phyloP scores from a whole-genome alignment of 2,888 invertebrate species.

The Galerucella pusilla region DNA sequence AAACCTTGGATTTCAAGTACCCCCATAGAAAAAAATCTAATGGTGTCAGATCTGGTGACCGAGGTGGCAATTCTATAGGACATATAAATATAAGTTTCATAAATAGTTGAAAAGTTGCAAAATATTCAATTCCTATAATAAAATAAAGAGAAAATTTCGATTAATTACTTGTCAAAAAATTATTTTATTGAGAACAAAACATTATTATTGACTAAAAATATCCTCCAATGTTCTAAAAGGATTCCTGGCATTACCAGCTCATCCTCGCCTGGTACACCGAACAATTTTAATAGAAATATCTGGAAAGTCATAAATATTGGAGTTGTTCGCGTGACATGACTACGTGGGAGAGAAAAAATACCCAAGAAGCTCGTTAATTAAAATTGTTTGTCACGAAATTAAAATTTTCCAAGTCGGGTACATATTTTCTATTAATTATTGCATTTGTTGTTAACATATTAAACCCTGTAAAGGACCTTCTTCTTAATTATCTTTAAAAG shows the following conservation, averaged over 20 bases:
- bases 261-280: constrained; percentile 12
- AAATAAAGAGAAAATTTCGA: no score
- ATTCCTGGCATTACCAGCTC: not conserved
- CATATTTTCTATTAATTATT: constrained; percentile 41
- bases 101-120: no score
- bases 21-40: no score
- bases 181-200: not conserved
- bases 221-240: not conserved
- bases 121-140: no score
- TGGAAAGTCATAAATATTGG: constrained; percentile 26
- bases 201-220: not conserved
- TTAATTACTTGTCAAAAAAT: no score
- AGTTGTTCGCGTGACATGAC: not conserved
- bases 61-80: no score
- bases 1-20: no score
- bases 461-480: no score
- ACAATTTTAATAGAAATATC: constrained; percentile 40
- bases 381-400: constrained; percentile 49
- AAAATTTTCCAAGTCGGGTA: constrained; percentile 47
- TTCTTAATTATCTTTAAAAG: no score
- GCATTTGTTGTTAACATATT: not conserved
- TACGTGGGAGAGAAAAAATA: constrained; percentile 5
- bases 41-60: no score
- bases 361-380: constrained; percentile 46
- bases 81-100: no score